Percentiles rank a stretch among this genome's conserved stretches.
Conservation (phyloP, 2,113 vertebrate genomes). For the Pongo abelii region DNA sequence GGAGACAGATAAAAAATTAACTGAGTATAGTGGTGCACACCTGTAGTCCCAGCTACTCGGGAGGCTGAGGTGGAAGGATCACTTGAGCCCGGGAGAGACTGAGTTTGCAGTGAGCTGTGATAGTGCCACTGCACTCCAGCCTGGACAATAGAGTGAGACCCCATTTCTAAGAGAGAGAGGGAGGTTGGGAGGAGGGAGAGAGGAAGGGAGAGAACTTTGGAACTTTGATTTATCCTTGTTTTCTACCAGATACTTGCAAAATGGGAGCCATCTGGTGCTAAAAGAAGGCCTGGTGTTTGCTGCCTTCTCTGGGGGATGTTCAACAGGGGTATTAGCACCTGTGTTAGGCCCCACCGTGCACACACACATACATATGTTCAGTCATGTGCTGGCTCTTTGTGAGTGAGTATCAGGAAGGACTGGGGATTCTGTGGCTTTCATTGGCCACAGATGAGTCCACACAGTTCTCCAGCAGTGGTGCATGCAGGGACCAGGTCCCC, state of each 20-base stretch:
- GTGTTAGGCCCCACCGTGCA: background rate
- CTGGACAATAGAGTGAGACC: no score
- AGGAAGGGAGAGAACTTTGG: no score
- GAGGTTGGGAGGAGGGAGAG: background rate
- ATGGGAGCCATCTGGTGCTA: background rate
- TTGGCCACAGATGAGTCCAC: background rate
- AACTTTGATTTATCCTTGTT: background rate
- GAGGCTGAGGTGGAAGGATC: no score
- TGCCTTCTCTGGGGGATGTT: background rate
- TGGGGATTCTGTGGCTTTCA: background rate
- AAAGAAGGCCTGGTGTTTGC: background rate
- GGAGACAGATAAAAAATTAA: no score
- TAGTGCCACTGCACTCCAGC: no score
- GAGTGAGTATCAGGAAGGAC: background rate
- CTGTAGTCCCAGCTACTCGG: no score
- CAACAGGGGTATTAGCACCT: background rate
- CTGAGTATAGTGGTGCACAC: no score
- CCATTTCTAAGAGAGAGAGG: no score
- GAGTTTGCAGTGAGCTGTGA: no score
- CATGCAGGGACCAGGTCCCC: no score
- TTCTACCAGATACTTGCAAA: background rate
- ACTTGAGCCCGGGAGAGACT: no score
- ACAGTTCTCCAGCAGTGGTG: background rate
- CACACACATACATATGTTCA: background rate
- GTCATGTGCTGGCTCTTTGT: background rate